phyloP scores from a whole-genome alignment of 1,140 invertebrate genomes.

The Rhopalosiphum padi region DNA sequence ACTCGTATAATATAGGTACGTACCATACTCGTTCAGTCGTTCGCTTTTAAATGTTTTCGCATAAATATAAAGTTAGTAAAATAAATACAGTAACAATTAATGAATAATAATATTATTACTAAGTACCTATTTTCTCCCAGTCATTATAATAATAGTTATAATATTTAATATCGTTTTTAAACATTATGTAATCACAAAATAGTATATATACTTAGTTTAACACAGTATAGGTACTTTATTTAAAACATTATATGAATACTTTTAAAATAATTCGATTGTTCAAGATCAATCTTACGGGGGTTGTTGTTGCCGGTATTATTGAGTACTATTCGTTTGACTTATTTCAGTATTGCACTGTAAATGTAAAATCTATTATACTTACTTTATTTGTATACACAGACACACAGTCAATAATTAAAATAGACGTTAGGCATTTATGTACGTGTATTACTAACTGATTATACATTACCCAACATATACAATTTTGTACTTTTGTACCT shows the following conservation, averaged over 20 bases:
- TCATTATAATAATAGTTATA: neutral
- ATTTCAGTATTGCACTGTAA: neutral
- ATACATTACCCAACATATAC: neutral
- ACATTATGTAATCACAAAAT: neutral
- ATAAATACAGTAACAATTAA: neutral
- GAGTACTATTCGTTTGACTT: neutral
- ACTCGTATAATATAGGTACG: neutral
- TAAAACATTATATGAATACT: neutral
- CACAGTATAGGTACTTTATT: neutral
- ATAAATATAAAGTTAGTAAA: neutral
- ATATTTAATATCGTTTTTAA: neutral
- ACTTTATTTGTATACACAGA: neutral
- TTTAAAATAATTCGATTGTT: constrained; percentile 16
- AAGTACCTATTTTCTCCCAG: neutral
- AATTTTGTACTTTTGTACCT: neutral
- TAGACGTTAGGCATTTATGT: neutral
- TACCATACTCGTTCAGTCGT: neutral
- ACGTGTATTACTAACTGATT: neutral
- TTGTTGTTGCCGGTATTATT: constrained; percentile 9
- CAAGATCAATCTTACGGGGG: neutral
- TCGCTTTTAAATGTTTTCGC: neutral
- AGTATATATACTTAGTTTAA: neutral
- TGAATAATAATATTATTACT: neutral
- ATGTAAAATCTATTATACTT: neutral
- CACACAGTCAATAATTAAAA: neutral